A percentile compares a stretch with the other conserved stretches of the same genome.
Evolutionary conservation across 1,140 invertebrate genomes (phyloP).

Genomic region (Lithobius niger): DNA sequence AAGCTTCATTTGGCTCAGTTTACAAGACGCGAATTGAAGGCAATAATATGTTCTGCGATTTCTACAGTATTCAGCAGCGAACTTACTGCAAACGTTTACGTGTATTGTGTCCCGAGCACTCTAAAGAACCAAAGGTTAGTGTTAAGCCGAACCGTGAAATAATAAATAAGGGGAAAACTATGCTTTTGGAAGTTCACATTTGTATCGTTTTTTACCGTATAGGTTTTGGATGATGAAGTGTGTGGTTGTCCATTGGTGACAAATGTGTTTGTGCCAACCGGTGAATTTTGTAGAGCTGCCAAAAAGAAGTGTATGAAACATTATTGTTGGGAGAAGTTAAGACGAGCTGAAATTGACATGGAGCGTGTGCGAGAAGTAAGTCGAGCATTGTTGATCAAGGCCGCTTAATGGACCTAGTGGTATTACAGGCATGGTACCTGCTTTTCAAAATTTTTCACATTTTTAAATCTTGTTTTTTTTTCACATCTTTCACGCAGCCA

Average conservation of each 20-base stretch:
- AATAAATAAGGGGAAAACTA: not conserved
- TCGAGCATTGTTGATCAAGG: too few species aligned
- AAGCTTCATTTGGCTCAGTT: conserved; percentile 88
- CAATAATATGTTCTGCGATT: conserved; percentile 95
- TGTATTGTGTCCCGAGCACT: conserved; percentile 94
- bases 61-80: conserved; percentile 72
- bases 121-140: conserved; percentile 87
- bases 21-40: conserved; percentile 89
- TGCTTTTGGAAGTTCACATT: not conserved
- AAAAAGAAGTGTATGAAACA: conserved; percentile 88
- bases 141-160: conserved; percentile 23
- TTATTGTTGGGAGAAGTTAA: conserved; percentile 89
- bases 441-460: too few species aligned
- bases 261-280: conserved; percentile 64
- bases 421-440: too few species aligned
- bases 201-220: not conserved
- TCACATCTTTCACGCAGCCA: too few species aligned
- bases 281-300: conserved; percentile 66
- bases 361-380: conserved; percentile 46
- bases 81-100: conserved; percentile 93
- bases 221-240: conserved; percentile 39
- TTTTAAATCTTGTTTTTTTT: too few species aligned
- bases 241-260: conserved; percentile 82
- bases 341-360: conserved; percentile 68
- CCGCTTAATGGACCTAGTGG: too few species aligned